Evolutionary conservation across 2,888 invertebrate genomes (phyloP).

Genomic region (Epinotia brunnichana): DNA sequence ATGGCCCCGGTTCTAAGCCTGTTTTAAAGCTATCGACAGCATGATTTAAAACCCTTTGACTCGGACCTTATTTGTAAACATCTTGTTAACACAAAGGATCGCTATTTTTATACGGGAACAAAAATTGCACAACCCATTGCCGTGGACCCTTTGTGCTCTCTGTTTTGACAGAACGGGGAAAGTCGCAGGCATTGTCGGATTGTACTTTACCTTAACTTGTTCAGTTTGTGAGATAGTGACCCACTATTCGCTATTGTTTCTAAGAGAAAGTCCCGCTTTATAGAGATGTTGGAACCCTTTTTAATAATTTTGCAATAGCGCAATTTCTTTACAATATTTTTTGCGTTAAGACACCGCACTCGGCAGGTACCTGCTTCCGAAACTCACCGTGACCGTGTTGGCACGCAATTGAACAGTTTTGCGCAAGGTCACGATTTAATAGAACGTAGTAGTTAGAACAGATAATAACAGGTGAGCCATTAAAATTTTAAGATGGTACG

Average conservation of each 20-base stretch:
- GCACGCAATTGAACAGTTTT: conserved; percentile 37
- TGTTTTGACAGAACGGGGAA: conserved; percentile 65
- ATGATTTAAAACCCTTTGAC: conserved; percentile 83
- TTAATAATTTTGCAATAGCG: conserved; percentile 57
- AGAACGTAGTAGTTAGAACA: conserved; percentile 24
- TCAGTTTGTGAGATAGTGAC: conserved; percentile 57
- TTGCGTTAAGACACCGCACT: conserved; percentile 47
- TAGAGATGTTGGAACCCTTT: conserved; percentile 72
- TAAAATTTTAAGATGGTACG: conserved; percentile 41
- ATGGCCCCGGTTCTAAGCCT: conserved; percentile 78
- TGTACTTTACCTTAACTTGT: conserved; percentile 64
- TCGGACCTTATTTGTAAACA: conserved; percentile 82
- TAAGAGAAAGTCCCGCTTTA: conserved; percentile 70
- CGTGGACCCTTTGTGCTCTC: conserved; percentile 70
- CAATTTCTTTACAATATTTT: conserved; percentile 49
- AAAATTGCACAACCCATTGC: conserved; percentile 79
- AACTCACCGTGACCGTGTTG: conserved; percentile 34
- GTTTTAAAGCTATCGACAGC: conserved; percentile 82
- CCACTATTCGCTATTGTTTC: conserved; percentile 66
- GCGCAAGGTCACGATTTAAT: conserved; percentile 24
- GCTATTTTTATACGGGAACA: conserved; percentile 70
- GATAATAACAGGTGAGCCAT: conserved; percentile 43
- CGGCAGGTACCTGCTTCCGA: conserved; percentile 47
- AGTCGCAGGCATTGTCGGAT: conserved; percentile 57
- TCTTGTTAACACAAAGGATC: conserved; percentile 73